These are phyloP conservation scores for Porphyrio hochstetteri DNA, from an alignment of 2,113 vertebrate genomes.

Conservation along the genomic window DNA sequence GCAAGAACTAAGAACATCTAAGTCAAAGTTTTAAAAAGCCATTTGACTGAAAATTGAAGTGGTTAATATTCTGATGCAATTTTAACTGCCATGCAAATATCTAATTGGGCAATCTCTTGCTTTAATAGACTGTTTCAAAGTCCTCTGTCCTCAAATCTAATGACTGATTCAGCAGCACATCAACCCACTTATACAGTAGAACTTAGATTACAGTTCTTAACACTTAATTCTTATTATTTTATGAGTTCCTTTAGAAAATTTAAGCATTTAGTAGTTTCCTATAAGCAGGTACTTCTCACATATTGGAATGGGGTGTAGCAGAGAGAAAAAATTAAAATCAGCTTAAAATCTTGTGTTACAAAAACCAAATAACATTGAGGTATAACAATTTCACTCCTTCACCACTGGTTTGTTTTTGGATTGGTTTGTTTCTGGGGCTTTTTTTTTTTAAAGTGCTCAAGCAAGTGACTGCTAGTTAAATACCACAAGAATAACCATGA, in stretches of 20 bases:
- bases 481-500: not conserved
- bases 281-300: not conserved
- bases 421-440: not conserved
- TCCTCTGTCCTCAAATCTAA: not conserved
- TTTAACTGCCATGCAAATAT: slow-evolving; percentile 25
- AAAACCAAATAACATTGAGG: not conserved
- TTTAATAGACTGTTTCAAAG: slow-evolving; percentile 13
- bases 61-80: slow-evolving; percentile 25
- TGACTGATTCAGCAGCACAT: not conserved
- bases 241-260: not conserved
- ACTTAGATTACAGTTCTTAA: not conserved
- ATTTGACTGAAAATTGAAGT: slow-evolving; percentile 21
- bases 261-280: not conserved
- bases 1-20: not conserved
- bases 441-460: not conserved
- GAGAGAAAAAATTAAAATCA: not conserved
- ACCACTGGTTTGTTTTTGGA: not conserved
- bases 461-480: not conserved
- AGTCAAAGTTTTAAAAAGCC: slow-evolving; percentile 25
- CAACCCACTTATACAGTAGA: not conserved
- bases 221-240: not conserved
- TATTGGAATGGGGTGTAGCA: too few relatives aligned
- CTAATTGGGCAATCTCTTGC: slow-evolving; percentile 28
- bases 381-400: not conserved
- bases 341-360: not conserved